Evolutionary conservation across 2,113 vertebrate species (phyloP).

Genomic region (Nannospalax galili): DNA sequence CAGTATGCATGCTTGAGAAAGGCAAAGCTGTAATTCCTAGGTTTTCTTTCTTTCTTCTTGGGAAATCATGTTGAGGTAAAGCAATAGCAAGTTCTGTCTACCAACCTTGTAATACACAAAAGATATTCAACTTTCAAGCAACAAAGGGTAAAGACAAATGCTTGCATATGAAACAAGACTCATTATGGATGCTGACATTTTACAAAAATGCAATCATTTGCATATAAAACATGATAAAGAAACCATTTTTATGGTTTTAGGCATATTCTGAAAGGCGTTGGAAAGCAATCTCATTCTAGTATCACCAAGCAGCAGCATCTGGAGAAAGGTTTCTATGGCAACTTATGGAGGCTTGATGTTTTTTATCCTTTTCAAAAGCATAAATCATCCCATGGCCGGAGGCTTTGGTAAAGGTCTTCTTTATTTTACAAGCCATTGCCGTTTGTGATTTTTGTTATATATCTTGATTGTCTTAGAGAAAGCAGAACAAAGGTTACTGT

Average conservation of each 20-base stretch:
- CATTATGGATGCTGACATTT: conserved; percentile 64
- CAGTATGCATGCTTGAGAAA: conserved; percentile 10
- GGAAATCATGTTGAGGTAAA: conserved; percentile 6
- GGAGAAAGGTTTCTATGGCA: conserved; percentile 90
- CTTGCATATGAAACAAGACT: conserved; percentile 63
- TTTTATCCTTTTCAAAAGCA: conserved; percentile 76
- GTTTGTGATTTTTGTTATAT: conserved; percentile 67
- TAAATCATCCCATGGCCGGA: conserved; percentile 68
- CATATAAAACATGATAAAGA: conserved; percentile 46
- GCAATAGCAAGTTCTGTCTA: conserved; percentile 45
- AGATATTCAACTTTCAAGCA: conserved; percentile 36
- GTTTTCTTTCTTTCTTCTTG: conserved; percentile 24
- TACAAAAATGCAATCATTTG: conserved; percentile 62
- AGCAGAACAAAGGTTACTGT: conserved; percentile 50
- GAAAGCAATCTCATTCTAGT: conserved; percentile 76
- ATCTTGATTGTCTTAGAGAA: conserved; percentile 39
- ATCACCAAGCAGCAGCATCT: conserved; percentile 82
- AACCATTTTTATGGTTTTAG: conserved; percentile 70
- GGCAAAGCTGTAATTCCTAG: conserved; percentile 40
- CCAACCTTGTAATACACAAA: not conserved
- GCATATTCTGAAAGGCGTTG: conserved; percentile 57
- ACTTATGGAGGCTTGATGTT: conserved; percentile 82
- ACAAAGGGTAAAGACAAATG: conserved; percentile 66
- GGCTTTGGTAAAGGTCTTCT: conserved; percentile 75
- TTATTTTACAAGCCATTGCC: conserved; percentile 73